phyloP scores from a whole-genome alignment of 2,797 vertebrate species.

The Ctenopoma multispine region DNA sequence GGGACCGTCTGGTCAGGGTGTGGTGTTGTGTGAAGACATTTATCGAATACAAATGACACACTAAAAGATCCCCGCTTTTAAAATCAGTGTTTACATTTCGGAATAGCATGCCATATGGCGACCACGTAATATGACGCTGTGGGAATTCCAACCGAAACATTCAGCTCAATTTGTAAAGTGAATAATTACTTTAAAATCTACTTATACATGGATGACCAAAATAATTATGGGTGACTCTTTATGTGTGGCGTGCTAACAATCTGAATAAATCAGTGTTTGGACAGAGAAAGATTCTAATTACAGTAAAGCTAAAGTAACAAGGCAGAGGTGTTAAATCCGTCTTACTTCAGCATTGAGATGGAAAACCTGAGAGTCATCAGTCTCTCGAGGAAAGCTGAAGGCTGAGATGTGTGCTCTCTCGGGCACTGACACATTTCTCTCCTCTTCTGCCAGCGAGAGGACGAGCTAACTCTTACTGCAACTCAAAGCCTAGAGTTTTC shows the following conservation, averaged over 20 bases:
- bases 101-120: constrained; percentile 37
- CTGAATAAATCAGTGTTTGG: constrained; percentile 30
- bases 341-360: constrained; percentile 43
- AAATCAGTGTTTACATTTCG: constrained; percentile 46
- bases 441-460: constrained; percentile 44
- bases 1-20: constrained; percentile 22
- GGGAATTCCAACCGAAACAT: constrained; percentile 41
- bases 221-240: constrained; percentile 56
- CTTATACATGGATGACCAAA: constrained; percentile 55
- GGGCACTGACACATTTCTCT: constrained; percentile 67
- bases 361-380: constrained; percentile 54
- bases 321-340: constrained; percentile 36
- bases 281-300: constrained; percentile 23
- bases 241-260: constrained; percentile 31
- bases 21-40: constrained; percentile 33
- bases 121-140: constrained; percentile 14
- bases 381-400: constrained; percentile 40
- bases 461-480: constrained; percentile 39
- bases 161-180: constrained; percentile 51
- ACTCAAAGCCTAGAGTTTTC: constrained; percentile 32
- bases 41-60: constrained; percentile 12
- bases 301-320: constrained; percentile 12
- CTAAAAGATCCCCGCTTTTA: constrained; percentile 18
- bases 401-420: constrained; percentile 52
- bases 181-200: constrained; percentile 64